phyloP scores from a whole-genome alignment of 2,797 vertebrate genomes.

The Chiloscyllium punctatum region DNA sequence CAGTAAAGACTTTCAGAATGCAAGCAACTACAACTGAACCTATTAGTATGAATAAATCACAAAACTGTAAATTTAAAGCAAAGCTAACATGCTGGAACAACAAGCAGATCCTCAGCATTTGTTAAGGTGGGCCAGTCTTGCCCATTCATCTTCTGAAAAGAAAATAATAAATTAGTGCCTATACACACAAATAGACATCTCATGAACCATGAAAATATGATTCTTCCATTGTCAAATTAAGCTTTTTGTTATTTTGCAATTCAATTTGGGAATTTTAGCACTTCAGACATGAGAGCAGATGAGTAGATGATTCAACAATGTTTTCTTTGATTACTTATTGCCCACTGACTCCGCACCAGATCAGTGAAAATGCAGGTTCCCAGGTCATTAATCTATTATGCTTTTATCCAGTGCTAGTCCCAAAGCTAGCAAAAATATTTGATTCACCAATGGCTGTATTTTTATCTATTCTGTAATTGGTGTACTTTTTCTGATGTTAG shows the following conservation, averaged over 20 bases:
- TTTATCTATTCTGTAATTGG: not conserved
- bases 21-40: not conserved
- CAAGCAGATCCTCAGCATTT: not conserved
- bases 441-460: not conserved
- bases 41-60: not conserved
- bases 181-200: not conserved
- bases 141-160: not conserved
- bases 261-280: not conserved
- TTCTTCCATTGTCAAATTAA: not conserved
- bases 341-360: not conserved
- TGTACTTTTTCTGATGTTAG: not conserved
- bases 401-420: not conserved
- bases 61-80: not conserved
- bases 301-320: not conserved
- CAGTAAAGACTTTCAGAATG: not conserved
- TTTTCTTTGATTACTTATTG: not conserved
- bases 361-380: not conserved
- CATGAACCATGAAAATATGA: not conserved
- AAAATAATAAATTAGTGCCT: not conserved
- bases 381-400: not conserved
- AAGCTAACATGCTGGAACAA: not conserved
- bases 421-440: not conserved
- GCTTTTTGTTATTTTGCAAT: conserved; percentile 1
- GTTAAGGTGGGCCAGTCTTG: not conserved
- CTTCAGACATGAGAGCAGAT: not conserved